Conservation (phyloP, 2,888 invertebrate genomes). For the Deilephila elpenor region DNA sequence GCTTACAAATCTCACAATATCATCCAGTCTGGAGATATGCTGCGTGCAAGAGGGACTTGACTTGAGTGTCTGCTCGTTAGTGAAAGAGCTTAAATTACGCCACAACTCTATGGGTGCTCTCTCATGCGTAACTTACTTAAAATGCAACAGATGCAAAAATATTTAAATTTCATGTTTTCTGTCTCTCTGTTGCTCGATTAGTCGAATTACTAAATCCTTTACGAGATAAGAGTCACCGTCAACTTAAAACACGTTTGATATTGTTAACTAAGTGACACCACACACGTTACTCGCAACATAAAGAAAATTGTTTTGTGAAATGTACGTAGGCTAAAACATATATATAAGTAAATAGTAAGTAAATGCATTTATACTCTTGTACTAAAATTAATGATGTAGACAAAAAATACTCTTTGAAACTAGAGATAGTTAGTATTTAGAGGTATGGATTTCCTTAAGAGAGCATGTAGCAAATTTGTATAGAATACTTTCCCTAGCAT, state of each 20-base stretch:
- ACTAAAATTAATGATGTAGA: too few species aligned
- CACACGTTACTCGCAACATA: not conserved
- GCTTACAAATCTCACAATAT: conserved; percentile 74
- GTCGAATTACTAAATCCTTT: not conserved
- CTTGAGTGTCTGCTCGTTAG: conserved; percentile 78
- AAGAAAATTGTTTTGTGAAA: not conserved
- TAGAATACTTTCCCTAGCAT: conserved; percentile 63
- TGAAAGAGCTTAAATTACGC: conserved; percentile 74
- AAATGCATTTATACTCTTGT: too few species aligned
- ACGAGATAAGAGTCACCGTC: not conserved
- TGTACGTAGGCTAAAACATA: not conserved
- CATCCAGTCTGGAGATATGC: conserved; percentile 64
- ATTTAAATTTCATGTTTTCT: conserved; percentile 40
- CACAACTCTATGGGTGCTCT: conserved; percentile 59
- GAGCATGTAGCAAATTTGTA: conserved; percentile 4
- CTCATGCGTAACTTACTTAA: conserved; percentile 69
- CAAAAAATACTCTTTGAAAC: too few species aligned
- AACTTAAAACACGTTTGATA: not conserved
- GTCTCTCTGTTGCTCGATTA: conserved; percentile 11
- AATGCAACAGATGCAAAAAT: conserved; percentile 50
- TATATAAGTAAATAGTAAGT: too few species aligned
- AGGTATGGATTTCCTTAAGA: not conserved
- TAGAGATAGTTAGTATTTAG: too few species aligned
- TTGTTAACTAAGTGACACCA: not conserved
- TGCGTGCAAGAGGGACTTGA: conserved; percentile 60